Conservation (phyloP, 2,797 vertebrate species). For the Tenualosa ilisha region DNA sequence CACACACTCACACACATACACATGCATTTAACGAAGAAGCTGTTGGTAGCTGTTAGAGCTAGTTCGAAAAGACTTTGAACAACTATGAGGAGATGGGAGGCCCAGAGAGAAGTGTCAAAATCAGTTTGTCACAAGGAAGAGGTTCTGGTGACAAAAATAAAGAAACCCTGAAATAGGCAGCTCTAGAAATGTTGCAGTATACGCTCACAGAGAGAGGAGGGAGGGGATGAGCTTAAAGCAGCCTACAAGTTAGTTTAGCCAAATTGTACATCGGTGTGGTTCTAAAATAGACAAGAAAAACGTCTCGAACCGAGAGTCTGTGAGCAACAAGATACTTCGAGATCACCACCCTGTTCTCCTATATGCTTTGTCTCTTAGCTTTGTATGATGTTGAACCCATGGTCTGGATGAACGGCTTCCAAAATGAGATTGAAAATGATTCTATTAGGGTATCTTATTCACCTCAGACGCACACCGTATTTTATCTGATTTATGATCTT, state of each 20-base stretch:
- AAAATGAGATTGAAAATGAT: not conserved
- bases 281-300: constrained; percentile 1
- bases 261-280: not conserved
- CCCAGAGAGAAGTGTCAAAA: constrained; percentile 48
- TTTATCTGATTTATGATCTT: not conserved
- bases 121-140: constrained; percentile 54
- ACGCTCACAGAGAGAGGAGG: not conserved
- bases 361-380: not conserved
- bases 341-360: not conserved
- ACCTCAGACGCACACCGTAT: not conserved
- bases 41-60: constrained; percentile 63
- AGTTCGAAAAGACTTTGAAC: constrained; percentile 61
- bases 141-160: constrained; percentile 47
- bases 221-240: not conserved
- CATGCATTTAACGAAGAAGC: constrained; percentile 44
- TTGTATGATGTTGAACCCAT: not conserved
- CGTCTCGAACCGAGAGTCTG: not conserved
- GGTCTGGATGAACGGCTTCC: not conserved
- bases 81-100: constrained; percentile 55
- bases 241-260: constrained; percentile 12
- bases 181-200: not conserved
- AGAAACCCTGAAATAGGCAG: constrained; percentile 1
- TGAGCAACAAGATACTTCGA: not conserved
- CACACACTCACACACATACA: not conserved
- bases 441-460: not conserved